Conservation (phyloP, 1,140 invertebrate species). For the Portunus trituberculatus region DNA sequence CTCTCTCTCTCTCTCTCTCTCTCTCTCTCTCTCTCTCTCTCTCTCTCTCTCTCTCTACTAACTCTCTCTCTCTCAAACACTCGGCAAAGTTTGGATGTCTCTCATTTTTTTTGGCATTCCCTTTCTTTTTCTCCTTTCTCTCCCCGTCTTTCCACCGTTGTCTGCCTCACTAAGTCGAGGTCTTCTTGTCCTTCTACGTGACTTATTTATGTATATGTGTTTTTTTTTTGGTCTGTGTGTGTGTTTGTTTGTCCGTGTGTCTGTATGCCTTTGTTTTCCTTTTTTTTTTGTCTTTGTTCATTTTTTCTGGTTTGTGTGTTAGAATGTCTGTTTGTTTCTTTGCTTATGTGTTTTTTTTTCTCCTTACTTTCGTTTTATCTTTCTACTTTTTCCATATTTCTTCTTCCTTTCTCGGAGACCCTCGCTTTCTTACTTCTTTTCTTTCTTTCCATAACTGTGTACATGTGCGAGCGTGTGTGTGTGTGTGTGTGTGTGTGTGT, state of each 20-base stretch:
- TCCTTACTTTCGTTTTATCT: background rate
- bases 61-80: too few species aligned
- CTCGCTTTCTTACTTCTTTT: background rate
- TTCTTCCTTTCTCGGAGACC: background rate
- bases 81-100: background rate
- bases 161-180: background rate
- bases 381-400: background rate
- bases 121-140: background rate
- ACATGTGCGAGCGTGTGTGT: background rate
- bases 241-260: background rate
- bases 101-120: background rate
- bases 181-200: background rate
- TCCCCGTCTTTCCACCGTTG: background rate
- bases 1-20: background rate
- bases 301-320: background rate
- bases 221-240: background rate
- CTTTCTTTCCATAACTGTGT: background rate
- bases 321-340: background rate
- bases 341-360: background rate
- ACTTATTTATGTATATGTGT: too few species aligned
- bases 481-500: conserved; percentile 22
- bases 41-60: background rate
- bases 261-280: background rate
- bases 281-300: background rate
- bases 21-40: background rate